Conservation (phyloP, 2,888 invertebrate genomes). For the Acrobasis suavella region DNA sequence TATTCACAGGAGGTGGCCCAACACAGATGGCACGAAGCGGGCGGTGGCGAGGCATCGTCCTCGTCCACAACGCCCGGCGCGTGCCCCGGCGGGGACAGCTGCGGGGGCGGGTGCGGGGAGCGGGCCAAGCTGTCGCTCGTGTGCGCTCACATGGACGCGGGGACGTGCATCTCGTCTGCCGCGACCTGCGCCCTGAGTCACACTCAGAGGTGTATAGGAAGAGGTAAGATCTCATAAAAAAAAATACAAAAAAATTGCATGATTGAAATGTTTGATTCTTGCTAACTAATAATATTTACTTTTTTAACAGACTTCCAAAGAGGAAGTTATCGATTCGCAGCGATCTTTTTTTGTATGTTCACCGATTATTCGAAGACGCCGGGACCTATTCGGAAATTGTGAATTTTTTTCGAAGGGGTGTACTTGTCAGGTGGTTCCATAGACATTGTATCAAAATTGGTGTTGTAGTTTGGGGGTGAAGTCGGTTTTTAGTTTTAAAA, state of each 20-base stretch:
- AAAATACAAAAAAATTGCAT: background rate
- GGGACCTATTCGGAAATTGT: too few relatives aligned
- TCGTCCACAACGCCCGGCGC: constrained; percentile 47
- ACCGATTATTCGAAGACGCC: too few relatives aligned
- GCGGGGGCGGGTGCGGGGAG: constrained; percentile 55
- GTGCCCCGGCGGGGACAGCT: constrained; percentile 49
- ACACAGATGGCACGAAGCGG: constrained; percentile 65
- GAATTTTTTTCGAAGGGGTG: too few relatives aligned
- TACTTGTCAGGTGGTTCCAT: too few relatives aligned
- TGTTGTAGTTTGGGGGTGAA: too few relatives aligned
- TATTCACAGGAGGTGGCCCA: constrained; percentile 73
- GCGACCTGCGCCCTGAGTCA: constrained; percentile 73
- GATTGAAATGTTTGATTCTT: too few relatives aligned
- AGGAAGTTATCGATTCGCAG: too few relatives aligned
- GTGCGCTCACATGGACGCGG: constrained; percentile 73
- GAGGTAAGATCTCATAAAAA: constrained; percentile 49
- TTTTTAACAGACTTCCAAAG: too few relatives aligned
- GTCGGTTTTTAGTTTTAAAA: too few relatives aligned
- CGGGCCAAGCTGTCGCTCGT: constrained; percentile 64
- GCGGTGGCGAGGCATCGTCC: constrained; percentile 65
- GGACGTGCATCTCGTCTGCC: constrained; percentile 59
- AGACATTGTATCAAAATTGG: too few relatives aligned
- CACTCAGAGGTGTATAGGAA: constrained; percentile 70
- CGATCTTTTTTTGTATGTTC: too few relatives aligned
- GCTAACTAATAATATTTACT: too few relatives aligned